A percentile compares a stretch with the other conserved stretches of the same genome.
phyloP scores from a whole-genome alignment of 2,888 invertebrate species.

The Thalpophila matura region DNA sequence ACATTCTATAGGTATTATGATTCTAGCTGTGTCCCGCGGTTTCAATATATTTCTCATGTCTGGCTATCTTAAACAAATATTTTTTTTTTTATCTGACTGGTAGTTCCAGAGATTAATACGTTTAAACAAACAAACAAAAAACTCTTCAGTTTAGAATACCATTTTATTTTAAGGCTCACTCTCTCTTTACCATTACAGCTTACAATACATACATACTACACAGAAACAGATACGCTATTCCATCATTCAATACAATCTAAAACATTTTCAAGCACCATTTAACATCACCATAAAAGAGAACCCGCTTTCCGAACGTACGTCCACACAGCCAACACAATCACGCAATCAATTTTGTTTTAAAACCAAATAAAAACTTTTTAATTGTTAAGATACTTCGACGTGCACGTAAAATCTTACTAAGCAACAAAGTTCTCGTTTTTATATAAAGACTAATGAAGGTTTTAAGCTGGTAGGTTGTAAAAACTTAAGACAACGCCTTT shows the following conservation, averaged over 20 bases:
- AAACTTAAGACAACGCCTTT: slow-evolving; percentile 68
- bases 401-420: slow-evolving; percentile 26
- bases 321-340: slow-evolving; percentile 22
- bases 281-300: slow-evolving; percentile 33
- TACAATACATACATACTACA: slow-evolving; percentile 3
- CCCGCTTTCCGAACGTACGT: slow-evolving; percentile 7
- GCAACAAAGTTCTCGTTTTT: slow-evolving; percentile 62
- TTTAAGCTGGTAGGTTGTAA: slow-evolving; percentile 69
- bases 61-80: too few species aligned
- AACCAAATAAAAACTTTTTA: slow-evolving; percentile 59
- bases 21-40: too few species aligned
- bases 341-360: slow-evolving; percentile 47
- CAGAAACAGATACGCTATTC: not conserved
- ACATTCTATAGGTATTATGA: too few species aligned
- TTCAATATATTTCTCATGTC: too few species aligned
- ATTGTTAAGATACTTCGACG: slow-evolving; percentile 58
- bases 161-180: too few species aligned
- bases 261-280: slow-evolving; percentile 40
- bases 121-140: too few species aligned
- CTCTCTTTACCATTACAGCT: too few species aligned
- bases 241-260: slow-evolving; percentile 31
- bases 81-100: too few species aligned
- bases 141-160: too few species aligned
- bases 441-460: slow-evolving; percentile 65
- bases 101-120: too few species aligned